Base-by-base conservation (phyloP, 2,888 invertebrate genomes). In the Thyatira batis region DNA sequence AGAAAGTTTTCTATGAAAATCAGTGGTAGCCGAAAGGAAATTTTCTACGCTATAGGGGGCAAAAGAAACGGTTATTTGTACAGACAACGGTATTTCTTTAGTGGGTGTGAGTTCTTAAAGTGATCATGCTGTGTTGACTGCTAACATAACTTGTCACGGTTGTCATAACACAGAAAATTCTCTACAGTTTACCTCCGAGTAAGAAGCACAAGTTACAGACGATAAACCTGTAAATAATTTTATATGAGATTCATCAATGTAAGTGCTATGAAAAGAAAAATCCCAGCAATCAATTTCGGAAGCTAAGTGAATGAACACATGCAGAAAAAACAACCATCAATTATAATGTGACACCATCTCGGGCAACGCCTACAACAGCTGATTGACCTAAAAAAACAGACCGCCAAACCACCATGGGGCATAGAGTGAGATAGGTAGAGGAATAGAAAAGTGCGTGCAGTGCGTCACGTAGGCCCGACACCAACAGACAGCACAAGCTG, bases 391-490 rank as follows among this genome's bases (percentile, higher is more conserved):
- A 80, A 81, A 78, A 70, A 63, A 64, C 51, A 52, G 55, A 49
- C 55, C 45, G 48, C 52, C 51, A 52, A 54, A 49, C 55, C 45
- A 45, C 52, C 58, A 57, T 57, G 64, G 53, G 55, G 62, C 67
- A 56, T 55, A 64, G 77, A 80, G 64, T 65, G 76, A 64, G 77
- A 76, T 71, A 55, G 64, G 56, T 56, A 61, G 55, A 69, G 70
- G 60, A 61, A 64, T 75, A 70, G 71, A 73, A 76, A 76, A 73
- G 51, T 60, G 70, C 84, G 84, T 76, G 81, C 57, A 71, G 59
- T 61, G 69, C 71, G 82, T 83, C 88, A 88, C 88, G 87, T 87
- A 87, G 78, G 72, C 85, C 56, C 63, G 60, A 17, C 39, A 39
- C 17, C 39, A 67, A 71, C 71, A 60, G 65, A 58, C 60, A 57